Percentiles rank a stretch among this genome's conserved stretches.
Conservation (phyloP, 2,797 vertebrate genomes). For the Pangasius krempfi region DNA sequence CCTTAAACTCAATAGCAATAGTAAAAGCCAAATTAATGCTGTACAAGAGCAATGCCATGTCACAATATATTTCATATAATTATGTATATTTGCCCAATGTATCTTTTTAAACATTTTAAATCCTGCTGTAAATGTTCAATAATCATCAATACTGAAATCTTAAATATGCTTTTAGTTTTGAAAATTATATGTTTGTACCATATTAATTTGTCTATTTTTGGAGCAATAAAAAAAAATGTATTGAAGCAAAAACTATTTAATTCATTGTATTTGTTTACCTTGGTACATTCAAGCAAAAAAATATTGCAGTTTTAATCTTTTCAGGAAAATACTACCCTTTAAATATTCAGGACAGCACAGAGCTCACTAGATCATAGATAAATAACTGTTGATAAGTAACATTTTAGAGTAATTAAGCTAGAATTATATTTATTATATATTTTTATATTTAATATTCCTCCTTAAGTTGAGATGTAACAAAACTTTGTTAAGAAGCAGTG, state of each 20-base stretch:
- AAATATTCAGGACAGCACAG: neutral
- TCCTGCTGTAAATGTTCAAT: neutral
- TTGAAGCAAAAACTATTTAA: slow-evolving; percentile 4
- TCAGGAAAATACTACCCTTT: neutral
- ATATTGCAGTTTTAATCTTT: neutral
- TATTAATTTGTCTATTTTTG: slow-evolving; percentile 19
- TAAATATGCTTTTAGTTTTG: neutral
- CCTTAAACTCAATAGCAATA: slow-evolving; percentile 10
- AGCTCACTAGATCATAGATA: neutral
- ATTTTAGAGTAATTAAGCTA: neutral
- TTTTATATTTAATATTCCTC: too few relatives aligned
- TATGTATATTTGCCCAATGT: neutral
- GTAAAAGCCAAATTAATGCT: neutral
- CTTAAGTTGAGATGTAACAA: neutral
- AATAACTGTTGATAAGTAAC: neutral
- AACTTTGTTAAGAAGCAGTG: neutral
- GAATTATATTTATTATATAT: neutral
- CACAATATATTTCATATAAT: neutral
- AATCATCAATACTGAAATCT: neutral
- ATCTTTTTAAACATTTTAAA: neutral
- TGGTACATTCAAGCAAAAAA: neutral
- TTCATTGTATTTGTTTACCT: neutral
- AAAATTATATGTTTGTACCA: neutral
- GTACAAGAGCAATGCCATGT: neutral
- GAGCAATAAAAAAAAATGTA: slow-evolving; percentile 5